These are phyloP conservation scores for Harpegnathos saltator DNA, from an alignment of 1,140 invertebrate genomes.

Conservation along the genomic window DNA sequence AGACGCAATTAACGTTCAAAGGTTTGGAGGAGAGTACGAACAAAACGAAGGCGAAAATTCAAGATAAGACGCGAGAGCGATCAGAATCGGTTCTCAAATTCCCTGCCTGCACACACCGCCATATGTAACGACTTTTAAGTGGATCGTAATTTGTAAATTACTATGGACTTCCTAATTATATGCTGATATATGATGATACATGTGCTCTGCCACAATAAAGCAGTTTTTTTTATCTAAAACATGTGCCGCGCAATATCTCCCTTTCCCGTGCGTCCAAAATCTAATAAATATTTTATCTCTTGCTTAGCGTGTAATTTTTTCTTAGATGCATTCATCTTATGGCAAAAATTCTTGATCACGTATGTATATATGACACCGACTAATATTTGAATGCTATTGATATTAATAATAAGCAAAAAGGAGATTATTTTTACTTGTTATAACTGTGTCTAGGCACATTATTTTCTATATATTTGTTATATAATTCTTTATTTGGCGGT, in stretches of 20 bases:
- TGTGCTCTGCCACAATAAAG: slow-evolving; percentile 85
- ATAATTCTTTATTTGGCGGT: neutral
- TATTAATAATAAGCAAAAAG: no score
- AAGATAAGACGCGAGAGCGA: slow-evolving; percentile 63
- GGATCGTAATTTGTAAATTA: slow-evolving; percentile 83
- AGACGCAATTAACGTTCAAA: slow-evolving; percentile 60
- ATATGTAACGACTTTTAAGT: slow-evolving; percentile 74
- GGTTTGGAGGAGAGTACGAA: slow-evolving; percentile 48
- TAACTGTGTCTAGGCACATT: no score
- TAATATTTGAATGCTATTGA: no score
- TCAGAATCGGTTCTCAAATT: slow-evolving; percentile 72
- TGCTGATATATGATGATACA: slow-evolving; percentile 84
- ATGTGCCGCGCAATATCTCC: slow-evolving; percentile 62
- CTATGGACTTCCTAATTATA: slow-evolving; percentile 83
- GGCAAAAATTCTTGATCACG: neutral
- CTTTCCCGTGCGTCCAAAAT: slow-evolving; percentile 27
- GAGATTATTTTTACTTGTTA: no score
- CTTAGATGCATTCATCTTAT: neutral
- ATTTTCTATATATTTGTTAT: neutral
- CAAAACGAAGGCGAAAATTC: slow-evolving; percentile 30
- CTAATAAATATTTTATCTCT: neutral
- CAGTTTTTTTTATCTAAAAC: slow-evolving; percentile 81
- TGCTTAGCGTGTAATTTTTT: neutral
- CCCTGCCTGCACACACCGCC: slow-evolving; percentile 75
- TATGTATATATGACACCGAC: no score